phyloP scores from a whole-genome alignment of 2,888 invertebrate genomes.

The Xiphydria camelus region DNA sequence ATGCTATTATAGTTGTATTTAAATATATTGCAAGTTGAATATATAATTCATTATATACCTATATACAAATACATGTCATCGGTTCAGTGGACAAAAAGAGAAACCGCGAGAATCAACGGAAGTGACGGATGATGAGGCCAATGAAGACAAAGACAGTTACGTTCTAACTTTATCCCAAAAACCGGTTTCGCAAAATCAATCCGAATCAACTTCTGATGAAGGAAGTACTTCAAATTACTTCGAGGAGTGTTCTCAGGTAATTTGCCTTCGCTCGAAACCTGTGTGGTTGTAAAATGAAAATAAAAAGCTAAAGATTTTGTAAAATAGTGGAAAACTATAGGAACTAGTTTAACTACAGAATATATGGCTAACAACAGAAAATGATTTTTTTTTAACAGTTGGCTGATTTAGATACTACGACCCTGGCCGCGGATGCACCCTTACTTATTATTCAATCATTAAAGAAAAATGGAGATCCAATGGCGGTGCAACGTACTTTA shows the following conservation, averaged over 20 bases:
- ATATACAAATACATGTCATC: no score
- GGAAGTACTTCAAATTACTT: slow-evolving; percentile 31
- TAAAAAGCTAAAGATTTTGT: slow-evolving; percentile 9
- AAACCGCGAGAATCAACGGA: slow-evolving; percentile 39
- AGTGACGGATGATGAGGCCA: slow-evolving; percentile 54
- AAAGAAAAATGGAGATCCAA: slow-evolving; percentile 72
- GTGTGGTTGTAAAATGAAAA: slow-evolving; percentile 21
- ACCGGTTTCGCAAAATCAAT: slow-evolving; percentile 20
- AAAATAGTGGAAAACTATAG: neutral
- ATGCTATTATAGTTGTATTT: no score
- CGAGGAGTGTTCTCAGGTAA: slow-evolving; percentile 49
- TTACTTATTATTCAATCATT: slow-evolving; percentile 77
- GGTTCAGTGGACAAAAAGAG: slow-evolving; percentile 26
- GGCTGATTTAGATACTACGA: slow-evolving; percentile 70
- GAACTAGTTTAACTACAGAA: no score
- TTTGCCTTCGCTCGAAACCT: slow-evolving; percentile 2
- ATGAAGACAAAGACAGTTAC: slow-evolving; percentile 67
- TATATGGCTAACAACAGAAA: no score
- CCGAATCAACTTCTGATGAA: slow-evolving; percentile 7
- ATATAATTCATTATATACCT: neutral
- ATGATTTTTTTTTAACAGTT: slow-evolving; percentile 52
- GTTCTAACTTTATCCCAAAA: slow-evolving; percentile 71
- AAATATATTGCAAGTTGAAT: no score
- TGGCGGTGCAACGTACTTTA: slow-evolving; percentile 73
- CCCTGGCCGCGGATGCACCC: slow-evolving; percentile 66